Evolutionary conservation across 2,888 invertebrate genomes (phyloP).

Genomic region (Danaus chrysippus): DNA sequence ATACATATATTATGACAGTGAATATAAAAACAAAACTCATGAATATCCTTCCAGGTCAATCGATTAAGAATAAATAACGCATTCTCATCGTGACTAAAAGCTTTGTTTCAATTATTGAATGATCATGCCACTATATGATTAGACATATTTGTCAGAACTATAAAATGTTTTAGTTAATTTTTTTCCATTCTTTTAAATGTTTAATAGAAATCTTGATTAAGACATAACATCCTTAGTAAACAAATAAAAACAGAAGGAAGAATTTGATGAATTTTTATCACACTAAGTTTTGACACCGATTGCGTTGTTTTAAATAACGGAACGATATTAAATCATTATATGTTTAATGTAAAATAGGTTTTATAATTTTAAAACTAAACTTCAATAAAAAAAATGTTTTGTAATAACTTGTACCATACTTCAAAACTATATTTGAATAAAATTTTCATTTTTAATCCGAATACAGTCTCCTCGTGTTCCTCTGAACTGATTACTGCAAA

Average conservation of each 20-base stretch:
- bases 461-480: too few species aligned
- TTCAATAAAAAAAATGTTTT: too few species aligned
- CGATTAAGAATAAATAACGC: slow-evolving; percentile 38
- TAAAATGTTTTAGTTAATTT: background rate
- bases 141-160: slow-evolving; percentile 10
- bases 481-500: too few species aligned
- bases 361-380: too few species aligned
- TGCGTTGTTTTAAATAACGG: too few species aligned
- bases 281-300: too few species aligned
- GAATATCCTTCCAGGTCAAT: slow-evolving; percentile 32
- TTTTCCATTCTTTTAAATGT: background rate
- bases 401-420: too few species aligned
- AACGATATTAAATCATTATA: too few species aligned
- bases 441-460: too few species aligned
- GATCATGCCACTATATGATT: slow-evolving; percentile 48
- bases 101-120: slow-evolving; percentile 64
- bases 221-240: background rate
- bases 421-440: too few species aligned
- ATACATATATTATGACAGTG: slow-evolving; percentile 45
- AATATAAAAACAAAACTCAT: slow-evolving; percentile 51
- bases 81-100: slow-evolving; percentile 65
- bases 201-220: slow-evolving; percentile 1
- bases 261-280: too few species aligned
- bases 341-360: too few species aligned
- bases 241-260: background rate